phyloP scores from a whole-genome alignment of 2,888 invertebrate genomes.

The Argyresthia albistria region DNA sequence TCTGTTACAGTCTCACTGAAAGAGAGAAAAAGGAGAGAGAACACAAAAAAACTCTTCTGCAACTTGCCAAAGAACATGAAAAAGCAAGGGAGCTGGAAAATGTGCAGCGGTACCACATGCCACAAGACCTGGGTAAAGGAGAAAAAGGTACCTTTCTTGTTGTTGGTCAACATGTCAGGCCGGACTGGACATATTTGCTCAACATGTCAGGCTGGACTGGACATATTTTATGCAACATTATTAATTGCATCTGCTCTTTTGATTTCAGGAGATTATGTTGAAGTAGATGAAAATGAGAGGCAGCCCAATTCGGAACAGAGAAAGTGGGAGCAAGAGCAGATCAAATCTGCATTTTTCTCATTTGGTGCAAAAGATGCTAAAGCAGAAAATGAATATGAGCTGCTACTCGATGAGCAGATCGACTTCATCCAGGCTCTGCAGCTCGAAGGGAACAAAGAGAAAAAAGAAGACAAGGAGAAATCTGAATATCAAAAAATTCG shows the following conservation, averaged over 20 bases:
- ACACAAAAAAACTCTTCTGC: constrained; percentile 91
- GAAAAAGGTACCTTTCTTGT: constrained; percentile 60
- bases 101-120: constrained; percentile 95
- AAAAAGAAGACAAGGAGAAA: constrained; percentile 74
- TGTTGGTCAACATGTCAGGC: too few species aligned
- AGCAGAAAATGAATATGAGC: constrained; percentile 87
- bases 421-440: constrained; percentile 95
- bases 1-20: constrained; percentile 81
- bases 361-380: constrained; percentile 93
- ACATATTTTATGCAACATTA: too few species aligned
- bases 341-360: constrained; percentile 91
- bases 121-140: constrained; percentile 86
- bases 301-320: constrained; percentile 88
- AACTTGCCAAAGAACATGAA: constrained; percentile 96
- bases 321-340: constrained; percentile 98
- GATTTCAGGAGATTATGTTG: constrained; percentile 78
- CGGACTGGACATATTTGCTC: too few species aligned
- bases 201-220: too few species aligned
- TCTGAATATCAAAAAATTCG: constrained; percentile 78
- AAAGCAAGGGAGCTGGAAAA: constrained; percentile 93
- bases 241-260: too few species aligned
- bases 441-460: constrained; percentile 78
- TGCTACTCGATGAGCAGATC: constrained; percentile 96
- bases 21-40: constrained; percentile 87
- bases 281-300: constrained; percentile 89